Conservation (phyloP, 1,140 invertebrate genomes). For the Drepana arcuata region DNA sequence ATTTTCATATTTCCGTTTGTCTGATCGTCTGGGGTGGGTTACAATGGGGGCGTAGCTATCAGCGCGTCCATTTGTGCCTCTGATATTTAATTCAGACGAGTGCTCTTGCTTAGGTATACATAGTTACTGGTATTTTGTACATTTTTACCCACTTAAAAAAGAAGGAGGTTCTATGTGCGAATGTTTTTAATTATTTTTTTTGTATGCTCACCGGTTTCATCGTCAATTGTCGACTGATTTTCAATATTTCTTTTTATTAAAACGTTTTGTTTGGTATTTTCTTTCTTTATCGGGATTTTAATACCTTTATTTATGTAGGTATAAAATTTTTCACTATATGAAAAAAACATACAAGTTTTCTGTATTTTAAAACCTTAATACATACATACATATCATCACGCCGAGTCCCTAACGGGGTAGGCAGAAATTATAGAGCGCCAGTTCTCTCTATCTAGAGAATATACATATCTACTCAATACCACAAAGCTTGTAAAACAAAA, state of each 20-base stretch:
- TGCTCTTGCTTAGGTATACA: conserved; percentile 38
- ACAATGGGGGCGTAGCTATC: conserved; percentile 45
- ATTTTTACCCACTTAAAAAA: background rate
- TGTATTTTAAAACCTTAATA: background rate
- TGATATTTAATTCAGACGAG: conserved; percentile 58
- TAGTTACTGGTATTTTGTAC: background rate
- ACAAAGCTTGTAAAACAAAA: conserved; percentile 22
- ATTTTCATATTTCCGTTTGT: conserved; percentile 70
- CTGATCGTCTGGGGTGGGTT: conserved; percentile 40
- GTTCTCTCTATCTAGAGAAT: too few relatives aligned
- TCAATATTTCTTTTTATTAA: background rate
- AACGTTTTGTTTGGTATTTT: background rate
- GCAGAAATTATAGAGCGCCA: too few relatives aligned
- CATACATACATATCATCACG: background rate
- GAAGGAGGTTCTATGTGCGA: background rate
- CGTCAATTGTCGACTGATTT: background rate
- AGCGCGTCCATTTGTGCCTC: conserved; percentile 34
- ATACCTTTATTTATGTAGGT: too few relatives aligned
- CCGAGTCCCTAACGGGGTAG: too few relatives aligned
- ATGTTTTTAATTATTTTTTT: background rate
- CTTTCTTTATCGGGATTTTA: too few relatives aligned
- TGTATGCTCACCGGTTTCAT: too few relatives aligned
- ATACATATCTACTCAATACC: too few relatives aligned
- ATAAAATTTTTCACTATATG: too few relatives aligned
- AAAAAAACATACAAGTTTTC: too few relatives aligned